Conservation (phyloP, 1,140 invertebrate genomes). For the Nasonia longicornis region DNA sequence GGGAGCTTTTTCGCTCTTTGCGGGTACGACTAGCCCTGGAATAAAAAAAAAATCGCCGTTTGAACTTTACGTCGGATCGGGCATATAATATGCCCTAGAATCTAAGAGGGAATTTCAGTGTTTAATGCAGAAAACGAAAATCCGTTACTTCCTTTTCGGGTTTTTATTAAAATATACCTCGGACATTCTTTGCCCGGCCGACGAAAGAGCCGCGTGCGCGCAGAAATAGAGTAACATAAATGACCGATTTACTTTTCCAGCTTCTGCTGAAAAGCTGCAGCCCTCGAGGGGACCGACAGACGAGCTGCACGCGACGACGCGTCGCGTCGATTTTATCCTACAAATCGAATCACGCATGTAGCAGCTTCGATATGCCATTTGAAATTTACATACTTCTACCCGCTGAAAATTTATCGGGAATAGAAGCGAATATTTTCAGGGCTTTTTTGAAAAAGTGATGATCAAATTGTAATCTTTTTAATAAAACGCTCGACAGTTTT, state of each 20-base stretch:
- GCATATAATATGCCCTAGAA: neutral
- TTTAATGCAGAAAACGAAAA: neutral
- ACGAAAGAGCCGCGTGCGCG: neutral
- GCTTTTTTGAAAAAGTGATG: constrained; percentile 44
- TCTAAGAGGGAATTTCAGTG: neutral
- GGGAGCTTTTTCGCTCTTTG: too few relatives aligned
- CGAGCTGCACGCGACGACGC: constrained; percentile 9
- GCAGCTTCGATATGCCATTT: constrained; percentile 33
- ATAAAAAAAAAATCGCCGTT: neutral
- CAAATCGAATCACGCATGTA: constrained; percentile 30
- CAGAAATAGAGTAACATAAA: constrained; percentile 27
- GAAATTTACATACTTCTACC: constrained; percentile 35
- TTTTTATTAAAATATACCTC: constrained; percentile 19
- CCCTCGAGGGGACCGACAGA: neutral
- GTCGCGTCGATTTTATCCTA: constrained; percentile 31
- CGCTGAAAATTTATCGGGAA: constrained; percentile 34
- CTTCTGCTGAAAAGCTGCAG: constrained; percentile 11
- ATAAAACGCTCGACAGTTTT: too few relatives aligned
- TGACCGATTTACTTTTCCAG: constrained; percentile 35
- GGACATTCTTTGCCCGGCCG: neutral
- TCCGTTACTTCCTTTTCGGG: neutral
- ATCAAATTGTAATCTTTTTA: constrained; percentile 16
- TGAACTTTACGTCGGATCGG: neutral
- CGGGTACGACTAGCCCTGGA: too few relatives aligned
- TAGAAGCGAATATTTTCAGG: constrained; percentile 38